These are phyloP conservation scores for Pelodiscus sinensis DNA, from an alignment of 2,113 vertebrate species.

Conservation along the genomic window DNA sequence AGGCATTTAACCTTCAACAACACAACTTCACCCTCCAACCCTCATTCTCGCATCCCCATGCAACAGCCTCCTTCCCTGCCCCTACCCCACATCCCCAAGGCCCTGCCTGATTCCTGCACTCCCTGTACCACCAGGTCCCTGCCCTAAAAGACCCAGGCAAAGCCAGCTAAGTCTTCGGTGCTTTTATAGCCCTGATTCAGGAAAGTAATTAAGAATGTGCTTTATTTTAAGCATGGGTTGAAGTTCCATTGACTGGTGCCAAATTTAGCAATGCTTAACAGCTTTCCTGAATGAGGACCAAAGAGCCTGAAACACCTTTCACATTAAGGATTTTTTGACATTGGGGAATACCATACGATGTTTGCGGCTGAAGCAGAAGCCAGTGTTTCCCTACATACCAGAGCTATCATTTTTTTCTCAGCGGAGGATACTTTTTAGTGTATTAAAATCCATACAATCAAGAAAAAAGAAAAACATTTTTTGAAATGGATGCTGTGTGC, in stretches of 20 bases:
- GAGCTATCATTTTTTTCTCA: neutral
- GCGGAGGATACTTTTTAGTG: accelerated
- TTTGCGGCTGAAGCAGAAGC: neutral
- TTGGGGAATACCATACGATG: neutral
- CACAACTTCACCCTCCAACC: no score
- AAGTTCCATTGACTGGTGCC: neutral
- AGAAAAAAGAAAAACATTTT: neutral
- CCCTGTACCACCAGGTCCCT: no score
- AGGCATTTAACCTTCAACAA: no score
- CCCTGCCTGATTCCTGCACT: no score
- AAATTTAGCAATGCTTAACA: constrained; percentile 15
- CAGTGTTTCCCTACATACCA: neutral
- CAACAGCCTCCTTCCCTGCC: no score
- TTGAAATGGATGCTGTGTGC: neutral
- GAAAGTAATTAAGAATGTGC: neutral
- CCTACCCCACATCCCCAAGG: no score
- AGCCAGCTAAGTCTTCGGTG: neutral
- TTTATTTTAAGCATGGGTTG: neutral
- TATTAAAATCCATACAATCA: constrained; percentile 3
- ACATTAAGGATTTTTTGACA: constrained; percentile 2
- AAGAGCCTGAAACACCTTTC: constrained; percentile 14
- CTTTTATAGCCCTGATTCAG: neutral
- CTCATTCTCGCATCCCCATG: no score
- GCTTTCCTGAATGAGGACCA: neutral
- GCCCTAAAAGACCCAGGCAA: neutral